phyloP scores from a whole-genome alignment of 2,113 vertebrate genomes.

The Cebidichthys violaceus region DNA sequence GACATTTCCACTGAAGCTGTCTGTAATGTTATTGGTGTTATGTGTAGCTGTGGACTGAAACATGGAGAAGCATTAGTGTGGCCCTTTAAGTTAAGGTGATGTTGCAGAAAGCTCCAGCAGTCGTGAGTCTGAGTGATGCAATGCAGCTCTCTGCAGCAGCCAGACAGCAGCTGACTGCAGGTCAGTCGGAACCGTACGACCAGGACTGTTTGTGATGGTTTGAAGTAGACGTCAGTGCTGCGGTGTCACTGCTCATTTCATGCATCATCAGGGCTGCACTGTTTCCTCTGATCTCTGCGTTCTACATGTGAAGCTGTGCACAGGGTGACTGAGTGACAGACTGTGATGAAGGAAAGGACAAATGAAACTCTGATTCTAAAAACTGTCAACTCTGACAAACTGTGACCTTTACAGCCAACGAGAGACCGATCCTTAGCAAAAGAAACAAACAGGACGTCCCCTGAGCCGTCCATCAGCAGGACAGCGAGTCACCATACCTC shows the following conservation, averaged over 20 bases:
- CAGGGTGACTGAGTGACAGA: neutral
- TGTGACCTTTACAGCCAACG: neutral
- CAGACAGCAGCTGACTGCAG: constrained; percentile 37
- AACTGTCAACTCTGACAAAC: neutral
- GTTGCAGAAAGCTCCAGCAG: constrained; percentile 9
- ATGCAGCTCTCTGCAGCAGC: constrained; percentile 67
- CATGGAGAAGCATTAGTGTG: neutral
- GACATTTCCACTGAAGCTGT: neutral
- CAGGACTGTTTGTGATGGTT: constrained; percentile 10
- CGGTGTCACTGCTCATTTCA: constrained; percentile 13
- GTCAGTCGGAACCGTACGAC: constrained; percentile 19
- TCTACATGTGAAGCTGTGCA: neutral
- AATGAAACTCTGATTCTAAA: neutral
- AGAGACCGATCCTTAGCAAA: neutral
- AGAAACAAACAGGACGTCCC: neutral
- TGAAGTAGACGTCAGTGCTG: constrained; percentile 36
- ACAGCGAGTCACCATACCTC: neutral
- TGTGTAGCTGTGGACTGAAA: neutral
- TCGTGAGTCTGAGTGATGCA: constrained; percentile 54
- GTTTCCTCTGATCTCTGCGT: neutral
- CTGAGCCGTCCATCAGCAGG: constrained; percentile 1
- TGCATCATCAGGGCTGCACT: neutral
- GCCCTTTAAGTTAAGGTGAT: constrained; percentile 18
- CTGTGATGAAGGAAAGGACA: neutral
- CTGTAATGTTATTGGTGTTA: neutral